phyloP scores from a whole-genome alignment of 1,140 invertebrate species.

The Steinernema khuongi region DNA sequence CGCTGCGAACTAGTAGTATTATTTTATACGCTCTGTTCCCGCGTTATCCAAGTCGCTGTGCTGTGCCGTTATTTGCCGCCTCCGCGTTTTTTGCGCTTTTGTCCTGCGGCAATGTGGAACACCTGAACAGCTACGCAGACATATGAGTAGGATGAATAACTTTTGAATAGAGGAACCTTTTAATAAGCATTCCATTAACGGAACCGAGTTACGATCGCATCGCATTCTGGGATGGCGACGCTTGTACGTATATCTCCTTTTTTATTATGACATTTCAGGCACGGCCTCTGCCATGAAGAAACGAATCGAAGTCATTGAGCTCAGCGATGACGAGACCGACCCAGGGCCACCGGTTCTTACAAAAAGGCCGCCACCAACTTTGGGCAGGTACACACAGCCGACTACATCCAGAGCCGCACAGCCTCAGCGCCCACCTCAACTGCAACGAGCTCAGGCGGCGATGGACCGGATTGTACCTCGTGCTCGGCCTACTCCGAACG shows the following conservation, averaged over 20 bases:
- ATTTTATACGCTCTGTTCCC: slow-evolving; percentile 1
- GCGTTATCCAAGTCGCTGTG: slow-evolving; percentile 11
- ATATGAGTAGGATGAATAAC: too few relatives aligned
- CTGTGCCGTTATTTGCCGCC: not conserved
- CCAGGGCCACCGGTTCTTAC: not conserved
- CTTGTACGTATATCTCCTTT: not conserved
- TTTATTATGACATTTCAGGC: not conserved
- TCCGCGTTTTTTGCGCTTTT: not conserved
- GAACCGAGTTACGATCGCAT: too few relatives aligned
- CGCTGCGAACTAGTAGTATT: not conserved
- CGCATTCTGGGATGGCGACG: not conserved
- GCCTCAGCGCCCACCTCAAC: too few relatives aligned
- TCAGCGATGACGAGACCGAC: not conserved
- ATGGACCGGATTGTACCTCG: too few relatives aligned
- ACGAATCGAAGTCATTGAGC: not conserved
- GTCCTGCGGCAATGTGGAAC: not conserved
- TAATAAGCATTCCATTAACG: too few relatives aligned
- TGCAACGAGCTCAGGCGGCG: too few relatives aligned
- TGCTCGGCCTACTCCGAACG: too few relatives aligned
- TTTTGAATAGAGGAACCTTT: too few relatives aligned
- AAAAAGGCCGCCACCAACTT: not conserved
- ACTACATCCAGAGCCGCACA: too few relatives aligned
- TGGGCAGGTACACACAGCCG: too few relatives aligned
- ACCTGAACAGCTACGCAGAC: too few relatives aligned
- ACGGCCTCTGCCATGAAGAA: not conserved